Percentiles rank a stretch among this genome's conserved stretches.
phyloP scores from a whole-genome alignment of 2,797 vertebrate species.

The Pipistrellus nathusii region DNA sequence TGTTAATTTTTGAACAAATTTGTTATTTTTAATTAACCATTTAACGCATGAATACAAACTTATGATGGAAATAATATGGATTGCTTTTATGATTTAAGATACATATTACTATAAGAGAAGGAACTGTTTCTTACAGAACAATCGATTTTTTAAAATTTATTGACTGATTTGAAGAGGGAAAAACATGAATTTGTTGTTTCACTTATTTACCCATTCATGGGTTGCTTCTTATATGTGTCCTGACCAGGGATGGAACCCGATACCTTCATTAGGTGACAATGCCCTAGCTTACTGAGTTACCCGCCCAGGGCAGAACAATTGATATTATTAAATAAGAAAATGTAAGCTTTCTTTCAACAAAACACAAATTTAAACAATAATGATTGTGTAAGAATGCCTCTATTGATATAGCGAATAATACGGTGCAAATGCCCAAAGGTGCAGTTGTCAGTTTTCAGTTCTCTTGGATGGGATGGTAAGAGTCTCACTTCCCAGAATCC shows the following conservation, averaged over 20 bases:
- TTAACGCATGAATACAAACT: not conserved
- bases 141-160: not conserved
- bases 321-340: constrained; percentile 36
- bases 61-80: not conserved
- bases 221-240: not conserved
- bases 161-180: not conserved
- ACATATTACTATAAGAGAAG: not conserved
- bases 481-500: not conserved
- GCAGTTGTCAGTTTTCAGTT: not conserved
- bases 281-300: not conserved
- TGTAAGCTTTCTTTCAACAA: constrained; percentile 32
- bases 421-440: not conserved
- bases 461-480: not conserved
- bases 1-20: not conserved
- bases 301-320: not conserved
- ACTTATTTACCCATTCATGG: not conserved
- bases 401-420: not conserved
- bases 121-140: not conserved
- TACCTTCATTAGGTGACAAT: not conserved
- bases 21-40: constrained; percentile 1
- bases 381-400: not conserved
- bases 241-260: not conserved
- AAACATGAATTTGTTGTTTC: not conserved
- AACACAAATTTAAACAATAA: not conserved
- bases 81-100: constrained; percentile 45